Conservation (phyloP, 2,888 invertebrate species). For the Pseudococcus jackbeardsleyi region DNA sequence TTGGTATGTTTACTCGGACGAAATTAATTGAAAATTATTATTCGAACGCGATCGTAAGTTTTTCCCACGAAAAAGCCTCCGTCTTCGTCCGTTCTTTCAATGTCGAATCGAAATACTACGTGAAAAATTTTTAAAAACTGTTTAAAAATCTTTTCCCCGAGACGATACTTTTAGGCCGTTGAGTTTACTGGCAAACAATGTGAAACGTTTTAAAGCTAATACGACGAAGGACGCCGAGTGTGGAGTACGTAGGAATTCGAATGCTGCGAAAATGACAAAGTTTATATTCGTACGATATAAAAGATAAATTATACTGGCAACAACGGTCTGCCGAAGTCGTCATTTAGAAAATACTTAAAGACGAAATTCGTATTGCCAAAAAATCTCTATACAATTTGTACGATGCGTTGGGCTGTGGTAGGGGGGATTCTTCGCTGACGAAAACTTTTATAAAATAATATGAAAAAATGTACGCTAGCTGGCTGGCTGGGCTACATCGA, state of each 20-base stretch:
- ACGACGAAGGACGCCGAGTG: background rate
- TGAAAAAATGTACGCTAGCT: background rate
- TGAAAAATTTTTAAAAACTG: background rate
- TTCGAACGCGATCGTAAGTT: background rate
- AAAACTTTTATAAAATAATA: background rate
- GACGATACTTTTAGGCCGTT: background rate
- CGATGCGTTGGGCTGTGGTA: background rate
- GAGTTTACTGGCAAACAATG: background rate
- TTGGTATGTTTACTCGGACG: background rate
- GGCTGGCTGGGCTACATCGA: background rate
- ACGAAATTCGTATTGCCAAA: conserved; percentile 18
- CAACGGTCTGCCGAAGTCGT: conserved; percentile 28
- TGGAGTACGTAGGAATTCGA: background rate
- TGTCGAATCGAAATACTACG: background rate
- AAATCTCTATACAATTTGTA: background rate
- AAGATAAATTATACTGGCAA: conserved; percentile 13
- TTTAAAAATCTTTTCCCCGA: background rate
- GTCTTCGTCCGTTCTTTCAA: background rate
- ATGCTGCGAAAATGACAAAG: background rate
- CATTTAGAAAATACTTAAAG: conserved; percentile 20
- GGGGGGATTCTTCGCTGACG: background rate
- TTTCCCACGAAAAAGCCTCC: background rate
- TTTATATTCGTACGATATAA: conserved; percentile 29
- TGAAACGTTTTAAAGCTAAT: background rate
- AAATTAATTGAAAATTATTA: conserved; percentile 10